A percentile compares a stretch with the other conserved stretches of the same genome.
Conservation (phyloP, 2,113 vertebrate genomes). For the Melanocharis versteri region DNA sequence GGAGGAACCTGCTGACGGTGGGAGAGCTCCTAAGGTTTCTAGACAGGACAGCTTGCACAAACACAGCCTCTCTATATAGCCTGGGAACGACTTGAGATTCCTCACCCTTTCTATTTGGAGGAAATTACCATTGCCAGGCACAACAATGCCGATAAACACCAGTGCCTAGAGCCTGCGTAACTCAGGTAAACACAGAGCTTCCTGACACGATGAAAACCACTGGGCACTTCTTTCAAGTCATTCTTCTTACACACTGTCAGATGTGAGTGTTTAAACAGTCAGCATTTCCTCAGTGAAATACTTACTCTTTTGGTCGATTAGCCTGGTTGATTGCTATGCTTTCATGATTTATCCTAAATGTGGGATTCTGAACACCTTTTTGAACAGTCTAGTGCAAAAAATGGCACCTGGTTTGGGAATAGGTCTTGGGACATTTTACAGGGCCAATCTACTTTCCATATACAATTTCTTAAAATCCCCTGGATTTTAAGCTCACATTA, state of each 20-base stretch:
- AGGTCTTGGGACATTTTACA: not conserved
- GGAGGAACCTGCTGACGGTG: not conserved
- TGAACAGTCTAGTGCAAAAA: not conserved
- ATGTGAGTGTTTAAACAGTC: slow-evolving; percentile 59
- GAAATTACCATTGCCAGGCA: slow-evolving; percentile 71
- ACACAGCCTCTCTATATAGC: slow-evolving; percentile 42
- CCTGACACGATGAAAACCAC: slow-evolving; percentile 59
- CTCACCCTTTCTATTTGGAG: slow-evolving; percentile 52
- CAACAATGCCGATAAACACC: slow-evolving; percentile 71
- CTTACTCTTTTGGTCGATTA: not conserved
- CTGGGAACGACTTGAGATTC: slow-evolving; percentile 71
- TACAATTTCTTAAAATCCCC: not conserved
- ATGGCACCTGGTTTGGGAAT: not conserved
- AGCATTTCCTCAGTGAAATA: slow-evolving; percentile 53
- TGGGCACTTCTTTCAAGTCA: slow-evolving; percentile 63
- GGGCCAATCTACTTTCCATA: not conserved
- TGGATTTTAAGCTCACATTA: not conserved
- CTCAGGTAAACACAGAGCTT: slow-evolving; percentile 73
- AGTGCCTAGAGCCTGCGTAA: slow-evolving; percentile 48
- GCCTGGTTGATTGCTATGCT: not conserved
- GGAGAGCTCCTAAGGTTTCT: slow-evolving; percentile 1
- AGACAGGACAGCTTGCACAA: slow-evolving; percentile 42
- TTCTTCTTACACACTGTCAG: slow-evolving; percentile 66
- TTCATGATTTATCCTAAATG: not conserved
- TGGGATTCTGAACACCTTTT: not conserved